Conservation (phyloP, 2,888 invertebrate species). For the Drosophila affinis region DNA sequence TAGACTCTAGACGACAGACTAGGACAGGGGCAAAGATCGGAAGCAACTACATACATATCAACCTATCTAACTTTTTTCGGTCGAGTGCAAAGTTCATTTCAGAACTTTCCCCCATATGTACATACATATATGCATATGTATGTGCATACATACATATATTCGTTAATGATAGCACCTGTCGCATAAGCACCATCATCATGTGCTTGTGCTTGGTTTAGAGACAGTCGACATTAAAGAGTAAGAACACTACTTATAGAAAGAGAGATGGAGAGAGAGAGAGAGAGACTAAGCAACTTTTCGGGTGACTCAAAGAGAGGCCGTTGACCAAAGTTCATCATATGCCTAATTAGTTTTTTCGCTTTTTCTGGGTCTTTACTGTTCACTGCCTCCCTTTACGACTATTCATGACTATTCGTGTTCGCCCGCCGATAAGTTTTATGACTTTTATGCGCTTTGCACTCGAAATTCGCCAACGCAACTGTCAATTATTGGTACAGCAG, state of each 20-base stretch:
- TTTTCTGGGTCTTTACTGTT: constrained; percentile 22
- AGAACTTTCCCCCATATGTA: constrained; percentile 31
- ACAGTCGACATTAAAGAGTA: neutral
- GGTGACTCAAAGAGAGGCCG: constrained; percentile 17
- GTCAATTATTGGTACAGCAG: constrained; percentile 1
- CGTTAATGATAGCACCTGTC: constrained; percentile 25
- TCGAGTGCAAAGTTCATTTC: constrained; percentile 20
- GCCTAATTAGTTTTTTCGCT: constrained; percentile 56
- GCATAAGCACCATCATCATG: constrained; percentile 11
- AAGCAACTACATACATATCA: neutral
- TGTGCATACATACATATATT: neutral
- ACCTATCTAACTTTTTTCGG: constrained; percentile 5
- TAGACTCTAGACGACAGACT: neutral
- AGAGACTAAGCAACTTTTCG: constrained; percentile 1
- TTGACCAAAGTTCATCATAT: constrained; percentile 52
- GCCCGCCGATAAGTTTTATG: constrained; percentile 33
- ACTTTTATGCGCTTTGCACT: constrained; percentile 37
- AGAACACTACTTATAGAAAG: neutral
- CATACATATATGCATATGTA: neutral
- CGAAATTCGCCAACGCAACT: constrained; percentile 6
- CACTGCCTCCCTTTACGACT: neutral
- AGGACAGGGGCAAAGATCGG: constrained; percentile 12
- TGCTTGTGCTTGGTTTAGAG: neutral
- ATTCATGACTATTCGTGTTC: constrained; percentile 19
- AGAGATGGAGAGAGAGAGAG: constrained; percentile 4